Conservation (phyloP, 2,888 invertebrate genomes). For the Euphydryas editha region DNA sequence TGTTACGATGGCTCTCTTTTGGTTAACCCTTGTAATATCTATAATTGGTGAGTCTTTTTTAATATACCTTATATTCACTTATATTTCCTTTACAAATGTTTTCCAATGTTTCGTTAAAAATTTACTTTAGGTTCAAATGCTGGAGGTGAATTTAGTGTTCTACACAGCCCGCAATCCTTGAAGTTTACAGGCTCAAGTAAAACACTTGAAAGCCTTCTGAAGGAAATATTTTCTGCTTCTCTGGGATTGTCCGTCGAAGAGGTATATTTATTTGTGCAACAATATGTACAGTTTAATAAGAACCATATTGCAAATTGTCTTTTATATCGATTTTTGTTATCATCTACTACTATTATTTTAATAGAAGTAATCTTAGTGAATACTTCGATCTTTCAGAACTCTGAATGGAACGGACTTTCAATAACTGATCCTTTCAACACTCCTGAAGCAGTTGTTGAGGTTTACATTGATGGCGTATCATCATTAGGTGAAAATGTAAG, state of each 20-base stretch:
- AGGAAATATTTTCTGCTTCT: conserved; percentile 88
- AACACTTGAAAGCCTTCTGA: conserved; percentile 85
- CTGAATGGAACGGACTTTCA: conserved; percentile 87
- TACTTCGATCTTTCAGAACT: conserved; percentile 67
- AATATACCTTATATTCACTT: conserved; percentile 13
- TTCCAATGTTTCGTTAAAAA: conserved; percentile 7
- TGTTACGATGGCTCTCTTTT: conserved; percentile 66
- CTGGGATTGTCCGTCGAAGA: conserved; percentile 89
- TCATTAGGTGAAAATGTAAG: conserved; percentile 75
- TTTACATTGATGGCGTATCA: conserved; percentile 88
- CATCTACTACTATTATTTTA: not conserved
- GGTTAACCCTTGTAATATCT: conserved; percentile 64
- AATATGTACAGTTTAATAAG: not conserved
- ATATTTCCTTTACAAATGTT: conserved; percentile 8
- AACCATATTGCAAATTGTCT: not conserved
- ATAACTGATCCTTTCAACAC: conserved; percentile 88
- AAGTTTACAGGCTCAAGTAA: conserved; percentile 86
- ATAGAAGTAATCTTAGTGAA: not conserved
- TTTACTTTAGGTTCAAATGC: conserved; percentile 76
- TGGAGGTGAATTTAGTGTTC: conserved; percentile 86
- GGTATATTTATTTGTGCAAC: conserved; percentile 61
- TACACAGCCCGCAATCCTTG: conserved; percentile 87
- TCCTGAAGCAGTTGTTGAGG: conserved; percentile 87
- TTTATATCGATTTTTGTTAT: not conserved
- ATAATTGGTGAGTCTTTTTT: conserved; percentile 65